Conservation (phyloP, 2,113 vertebrate species). For the Bostrychus sinensis region DNA sequence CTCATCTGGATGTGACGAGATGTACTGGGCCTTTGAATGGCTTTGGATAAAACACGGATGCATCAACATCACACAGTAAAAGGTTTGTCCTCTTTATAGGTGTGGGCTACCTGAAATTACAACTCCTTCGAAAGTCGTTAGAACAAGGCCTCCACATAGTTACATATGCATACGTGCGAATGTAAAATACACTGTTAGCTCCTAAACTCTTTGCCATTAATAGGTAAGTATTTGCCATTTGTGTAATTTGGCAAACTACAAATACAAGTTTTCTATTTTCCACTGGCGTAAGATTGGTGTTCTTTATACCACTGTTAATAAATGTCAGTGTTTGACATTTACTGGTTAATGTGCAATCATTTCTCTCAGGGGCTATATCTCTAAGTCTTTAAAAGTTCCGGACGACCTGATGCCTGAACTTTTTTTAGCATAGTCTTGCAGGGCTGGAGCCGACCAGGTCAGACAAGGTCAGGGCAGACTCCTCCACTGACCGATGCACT, state of each 20-base stretch:
- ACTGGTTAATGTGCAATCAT: background rate
- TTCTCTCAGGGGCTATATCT: background rate
- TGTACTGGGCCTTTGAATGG: background rate
- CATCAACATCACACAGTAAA: background rate
- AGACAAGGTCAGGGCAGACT: constrained; percentile 21
- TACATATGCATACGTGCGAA: too few relatives aligned
- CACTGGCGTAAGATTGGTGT: too few relatives aligned
- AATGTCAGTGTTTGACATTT: background rate
- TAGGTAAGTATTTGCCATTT: too few relatives aligned
- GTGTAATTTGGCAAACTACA: too few relatives aligned
- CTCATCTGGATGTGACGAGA: background rate
- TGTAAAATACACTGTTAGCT: too few relatives aligned
- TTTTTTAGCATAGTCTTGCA: constrained; percentile 37
- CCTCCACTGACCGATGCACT: background rate
- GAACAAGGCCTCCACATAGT: background rate
- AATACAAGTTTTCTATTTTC: too few relatives aligned
- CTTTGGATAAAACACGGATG: background rate
- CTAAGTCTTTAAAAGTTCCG: constrained; percentile 12
- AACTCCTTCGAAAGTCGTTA: background rate
- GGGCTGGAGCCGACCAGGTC: constrained; percentile 43
- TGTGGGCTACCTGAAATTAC: background rate
- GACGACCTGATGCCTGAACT: background rate
- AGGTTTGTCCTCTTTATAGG: background rate
- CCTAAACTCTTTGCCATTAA: too few relatives aligned
- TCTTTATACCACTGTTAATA: background rate